Percentiles rank a stretch among this genome's conserved stretches.
Evolutionary conservation across 2,797 vertebrate genomes (phyloP).

Genomic region (Gephyroberyx darwinii): DNA sequence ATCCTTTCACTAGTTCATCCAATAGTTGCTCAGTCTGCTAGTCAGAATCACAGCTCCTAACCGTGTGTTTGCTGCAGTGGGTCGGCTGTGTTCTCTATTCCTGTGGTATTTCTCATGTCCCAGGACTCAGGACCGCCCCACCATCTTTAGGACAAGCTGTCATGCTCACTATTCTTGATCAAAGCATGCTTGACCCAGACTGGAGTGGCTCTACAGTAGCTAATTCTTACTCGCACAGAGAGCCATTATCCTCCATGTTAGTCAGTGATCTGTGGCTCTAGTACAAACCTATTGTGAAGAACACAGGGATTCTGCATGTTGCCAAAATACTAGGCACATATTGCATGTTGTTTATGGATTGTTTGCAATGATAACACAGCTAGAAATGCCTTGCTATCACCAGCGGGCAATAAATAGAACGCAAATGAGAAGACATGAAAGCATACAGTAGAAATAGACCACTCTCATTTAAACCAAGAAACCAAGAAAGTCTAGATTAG

Average conservation of each 20-base stretch:
- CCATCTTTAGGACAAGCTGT: slow-evolving; percentile 20
- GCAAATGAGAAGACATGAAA: slow-evolving; percentile 35
- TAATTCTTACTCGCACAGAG: slow-evolving; percentile 27
- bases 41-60: slow-evolving; percentile 7
- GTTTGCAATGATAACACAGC: slow-evolving; percentile 15
- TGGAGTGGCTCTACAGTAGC: slow-evolving; percentile 8
- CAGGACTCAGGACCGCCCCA: slow-evolving; percentile 1
- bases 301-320: slow-evolving; percentile 14
- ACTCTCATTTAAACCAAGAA: slow-evolving; percentile 11
- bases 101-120: slow-evolving; percentile 45
- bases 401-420: slow-evolving; percentile 7
- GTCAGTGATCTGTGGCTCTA: slow-evolving; percentile 4
- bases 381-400: background rate
- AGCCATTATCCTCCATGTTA: slow-evolving; percentile 16
- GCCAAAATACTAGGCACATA: slow-evolving; percentile 2
- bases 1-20: slow-evolving; percentile 13
- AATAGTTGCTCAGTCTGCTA: slow-evolving; percentile 9
- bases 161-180: slow-evolving; percentile 44
- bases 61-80: slow-evolving; percentile 18
- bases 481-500: background rate
- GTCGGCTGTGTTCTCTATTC: slow-evolving; percentile 13
- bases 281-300: slow-evolving; percentile 6
- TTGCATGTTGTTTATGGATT: slow-evolving; percentile 4
- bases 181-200: slow-evolving; percentile 41
- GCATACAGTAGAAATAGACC: background rate